A percentile compares a stretch with the other conserved stretches of the same genome.
Evolutionary conservation across 2,888 invertebrate species (phyloP).

Genomic region (Horisme vitalbata): DNA sequence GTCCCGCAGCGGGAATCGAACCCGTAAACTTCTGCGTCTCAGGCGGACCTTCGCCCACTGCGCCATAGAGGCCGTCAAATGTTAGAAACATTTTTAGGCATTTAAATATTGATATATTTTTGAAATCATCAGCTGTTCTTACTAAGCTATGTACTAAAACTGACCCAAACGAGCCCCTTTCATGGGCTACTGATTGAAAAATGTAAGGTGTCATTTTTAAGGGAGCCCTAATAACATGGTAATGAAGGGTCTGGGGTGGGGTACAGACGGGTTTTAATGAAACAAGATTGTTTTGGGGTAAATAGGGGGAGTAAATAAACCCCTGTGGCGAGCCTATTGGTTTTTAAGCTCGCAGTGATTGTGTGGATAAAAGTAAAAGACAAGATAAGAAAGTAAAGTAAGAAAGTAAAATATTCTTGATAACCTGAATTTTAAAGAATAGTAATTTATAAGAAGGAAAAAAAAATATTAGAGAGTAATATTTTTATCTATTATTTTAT

Average conservation of each 20-base stretch:
- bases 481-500: too few relatives aligned
- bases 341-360: slow-evolving; percentile 3
- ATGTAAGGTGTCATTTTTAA: slow-evolving; percentile 33
- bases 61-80: too few relatives aligned
- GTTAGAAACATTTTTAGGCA: too few relatives aligned
- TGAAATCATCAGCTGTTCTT: slow-evolving; percentile 28
- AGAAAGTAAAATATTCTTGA: too few relatives aligned
- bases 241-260: slow-evolving; percentile 28
- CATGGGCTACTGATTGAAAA: slow-evolving; percentile 41
- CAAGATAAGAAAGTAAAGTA: too few relatives aligned
- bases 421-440: too few relatives aligned
- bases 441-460: too few relatives aligned
- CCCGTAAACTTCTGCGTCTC: too few relatives aligned
- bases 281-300: slow-evolving; percentile 5
- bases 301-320: slow-evolving; percentile 11
- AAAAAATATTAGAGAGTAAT: too few relatives aligned
- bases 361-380: too few relatives aligned
- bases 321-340: slow-evolving; percentile 1
- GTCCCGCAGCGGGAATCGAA: too few relatives aligned
- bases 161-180: slow-evolving; percentile 17
- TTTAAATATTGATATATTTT: background rate
- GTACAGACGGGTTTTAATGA: slow-evolving; percentile 14
- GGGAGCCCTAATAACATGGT: slow-evolving; percentile 34
- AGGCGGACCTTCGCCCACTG: too few relatives aligned
- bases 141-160: slow-evolving; percentile 36